Base-by-base conservation (phyloP, 2,113 vertebrate genomes). In the Grallaria varia region DNA sequence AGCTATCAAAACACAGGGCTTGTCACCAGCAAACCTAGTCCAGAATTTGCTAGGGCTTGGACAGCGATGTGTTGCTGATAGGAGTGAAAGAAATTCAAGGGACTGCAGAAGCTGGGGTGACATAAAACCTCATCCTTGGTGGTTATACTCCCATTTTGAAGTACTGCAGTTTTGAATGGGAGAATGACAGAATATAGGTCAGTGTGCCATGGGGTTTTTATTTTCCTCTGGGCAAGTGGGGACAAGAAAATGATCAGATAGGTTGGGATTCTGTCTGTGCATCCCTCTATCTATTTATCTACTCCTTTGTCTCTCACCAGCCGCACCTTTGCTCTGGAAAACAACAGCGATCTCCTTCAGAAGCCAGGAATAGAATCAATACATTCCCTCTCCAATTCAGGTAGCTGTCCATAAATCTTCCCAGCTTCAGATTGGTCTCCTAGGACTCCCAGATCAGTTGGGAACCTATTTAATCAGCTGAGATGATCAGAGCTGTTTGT, bases 341-440 rank as follows among this genome's bases (percentile, higher is more conserved):
- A 50, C 52, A 55, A 30, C 66, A 72, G 28, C 0, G 0, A 59
- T 15, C 20, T 40, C 47, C 33, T 75, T 88, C 12, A 31, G 80
- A 88, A 81, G 85, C 47, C 92, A 84, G 62, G 73, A 87, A 95
- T 68, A 60, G 93, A 96, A 92, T 59, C 80, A 94, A 14, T 80
- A 12, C 50, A 56, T 91, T 49, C 88, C 53, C 84, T 75, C 92
- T 84, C 62, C 56, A 79, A 90, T 96, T 96, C 83, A 95, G 92
- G 96, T 96, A 90, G 82, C 56, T 74, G 52, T 45, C 52, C 76
- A 93, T 97, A 96, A 97, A 97, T 97, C 94, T 89, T 84, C 88
- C 76, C 88, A 78, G 85, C 78, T 85, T 84, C 87, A 83, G 72
- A 33, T 21, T 71, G 68, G 92, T 97, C 95, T 95, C 97, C 96